Evolutionary conservation across 2,113 vertebrate species (phyloP).

Genomic region (Brevimyrus niger): DNA sequence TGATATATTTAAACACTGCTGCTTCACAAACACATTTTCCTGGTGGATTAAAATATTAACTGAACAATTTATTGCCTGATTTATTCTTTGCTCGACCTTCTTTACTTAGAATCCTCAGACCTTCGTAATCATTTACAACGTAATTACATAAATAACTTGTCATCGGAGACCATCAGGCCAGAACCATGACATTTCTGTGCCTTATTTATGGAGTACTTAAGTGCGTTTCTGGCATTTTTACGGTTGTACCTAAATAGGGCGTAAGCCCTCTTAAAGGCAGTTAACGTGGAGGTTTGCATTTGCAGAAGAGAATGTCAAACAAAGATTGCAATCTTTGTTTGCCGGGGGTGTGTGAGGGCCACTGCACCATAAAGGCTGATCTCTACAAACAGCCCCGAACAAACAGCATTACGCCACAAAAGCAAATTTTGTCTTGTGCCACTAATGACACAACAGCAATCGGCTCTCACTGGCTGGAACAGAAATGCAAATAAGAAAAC

Average conservation of each 20-base stretch:
- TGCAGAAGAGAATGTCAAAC: not conserved
- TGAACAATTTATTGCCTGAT: not conserved
- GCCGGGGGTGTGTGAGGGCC: not conserved
- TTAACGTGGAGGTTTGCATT: not conserved
- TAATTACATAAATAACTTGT: not conserved
- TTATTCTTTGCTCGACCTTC: not conserved
- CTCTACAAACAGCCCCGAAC: not conserved
- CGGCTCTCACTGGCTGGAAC: not conserved
- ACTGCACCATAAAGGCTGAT: not conserved
- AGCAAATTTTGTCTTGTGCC: conserved; percentile 14
- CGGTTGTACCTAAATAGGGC: not conserved
- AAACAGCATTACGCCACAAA: not conserved
- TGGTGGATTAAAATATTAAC: not conserved
- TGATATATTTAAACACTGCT: not conserved
- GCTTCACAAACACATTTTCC: not conserved
- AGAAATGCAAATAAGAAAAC: not conserved
- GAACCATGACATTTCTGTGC: not conserved
- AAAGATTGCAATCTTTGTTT: not conserved
- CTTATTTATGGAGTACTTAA: not conserved
- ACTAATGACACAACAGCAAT: not conserved
- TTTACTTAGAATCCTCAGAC: not conserved
- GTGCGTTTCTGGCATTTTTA: not conserved
- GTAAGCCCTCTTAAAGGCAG: not conserved
- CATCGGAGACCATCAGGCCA: not conserved
- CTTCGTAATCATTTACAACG: not conserved